Evolutionary conservation across 2,888 invertebrate species (phyloP).

Genomic region (Scelioninae gen. 2): DNA sequence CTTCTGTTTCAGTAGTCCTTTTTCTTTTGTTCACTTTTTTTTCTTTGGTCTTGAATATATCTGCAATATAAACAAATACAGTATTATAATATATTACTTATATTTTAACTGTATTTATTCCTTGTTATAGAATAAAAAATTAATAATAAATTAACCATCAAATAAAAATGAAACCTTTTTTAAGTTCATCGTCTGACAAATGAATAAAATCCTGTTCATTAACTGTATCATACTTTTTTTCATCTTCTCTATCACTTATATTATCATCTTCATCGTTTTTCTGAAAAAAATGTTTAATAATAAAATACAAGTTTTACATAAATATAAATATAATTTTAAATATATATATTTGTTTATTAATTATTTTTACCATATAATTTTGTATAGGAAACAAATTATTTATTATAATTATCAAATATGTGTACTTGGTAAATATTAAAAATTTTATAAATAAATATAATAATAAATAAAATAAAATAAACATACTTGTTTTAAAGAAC

Average conservation of each 20-base stretch:
- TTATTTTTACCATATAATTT: too few species aligned
- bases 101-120: background rate
- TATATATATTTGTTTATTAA: too few species aligned
- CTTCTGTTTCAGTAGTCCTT: slow-evolving; percentile 75
- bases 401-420: too few species aligned
- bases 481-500: slow-evolving; percentile 76
- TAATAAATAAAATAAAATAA: too few species aligned
- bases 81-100: slow-evolving; percentile 3
- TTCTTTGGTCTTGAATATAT: slow-evolving; percentile 71
- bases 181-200: slow-evolving; percentile 68
- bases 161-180: too few species aligned
- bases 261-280: slow-evolving; percentile 7
- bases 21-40: slow-evolving; percentile 71
- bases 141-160: slow-evolving; percentile 24
- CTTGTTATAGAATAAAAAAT: background rate
- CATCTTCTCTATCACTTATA: slow-evolving; percentile 37
- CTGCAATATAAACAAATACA: slow-evolving; percentile 56
- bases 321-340: background rate
- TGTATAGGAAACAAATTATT: too few species aligned
- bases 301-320: background rate
- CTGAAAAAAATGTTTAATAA: slow-evolving; percentile 2
- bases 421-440: too few species aligned
- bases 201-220: slow-evolving; percentile 59
- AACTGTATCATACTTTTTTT: slow-evolving; percentile 72
- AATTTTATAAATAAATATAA: too few species aligned